phyloP scores from a whole-genome alignment of 1,140 invertebrate species.

The Anoplolepis gracilipes region DNA sequence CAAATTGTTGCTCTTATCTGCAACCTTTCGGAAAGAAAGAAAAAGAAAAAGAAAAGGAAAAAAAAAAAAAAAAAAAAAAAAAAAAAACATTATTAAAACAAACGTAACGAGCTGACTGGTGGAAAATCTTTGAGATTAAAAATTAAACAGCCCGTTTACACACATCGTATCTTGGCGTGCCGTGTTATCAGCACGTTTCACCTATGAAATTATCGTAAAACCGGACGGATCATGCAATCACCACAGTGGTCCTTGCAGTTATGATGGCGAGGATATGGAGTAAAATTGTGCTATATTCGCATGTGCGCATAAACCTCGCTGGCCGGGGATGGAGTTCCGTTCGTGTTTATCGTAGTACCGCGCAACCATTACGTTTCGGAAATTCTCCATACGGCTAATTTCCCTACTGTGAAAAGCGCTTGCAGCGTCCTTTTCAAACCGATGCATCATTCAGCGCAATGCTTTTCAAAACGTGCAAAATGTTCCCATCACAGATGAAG shows the following conservation, averaged over 20 bases:
- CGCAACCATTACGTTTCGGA: slow-evolving; percentile 28
- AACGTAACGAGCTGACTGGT: not conserved
- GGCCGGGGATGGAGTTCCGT: not conserved
- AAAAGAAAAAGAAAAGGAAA: not conserved
- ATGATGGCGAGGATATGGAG: slow-evolving; percentile 30
- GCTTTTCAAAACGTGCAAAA: not conserved
- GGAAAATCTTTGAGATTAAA: not conserved
- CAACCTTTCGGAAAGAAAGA: too few relatives aligned
- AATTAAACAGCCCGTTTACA: not conserved
- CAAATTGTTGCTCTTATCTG: not conserved
- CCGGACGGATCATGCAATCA: slow-evolving; percentile 15
- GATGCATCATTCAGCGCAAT: slow-evolving; percentile 1
- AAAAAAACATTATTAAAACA: not conserved
- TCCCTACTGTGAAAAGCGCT: not conserved
- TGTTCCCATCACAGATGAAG: not conserved
- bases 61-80: not conserved
- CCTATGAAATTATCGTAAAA: slow-evolving; percentile 47
- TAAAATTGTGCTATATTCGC: slow-evolving; percentile 48
- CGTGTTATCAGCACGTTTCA: slow-evolving; percentile 32
- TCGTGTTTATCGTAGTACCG: slow-evolving; percentile 39
- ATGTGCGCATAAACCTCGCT: not conserved
- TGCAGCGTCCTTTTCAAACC: not conserved
- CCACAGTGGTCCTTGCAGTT: not conserved
- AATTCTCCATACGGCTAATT: slow-evolving; percentile 44
- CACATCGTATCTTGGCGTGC: not conserved